phyloP scores from a whole-genome alignment of 1,140 invertebrate genomes.

The Drosophila repletoides region DNA sequence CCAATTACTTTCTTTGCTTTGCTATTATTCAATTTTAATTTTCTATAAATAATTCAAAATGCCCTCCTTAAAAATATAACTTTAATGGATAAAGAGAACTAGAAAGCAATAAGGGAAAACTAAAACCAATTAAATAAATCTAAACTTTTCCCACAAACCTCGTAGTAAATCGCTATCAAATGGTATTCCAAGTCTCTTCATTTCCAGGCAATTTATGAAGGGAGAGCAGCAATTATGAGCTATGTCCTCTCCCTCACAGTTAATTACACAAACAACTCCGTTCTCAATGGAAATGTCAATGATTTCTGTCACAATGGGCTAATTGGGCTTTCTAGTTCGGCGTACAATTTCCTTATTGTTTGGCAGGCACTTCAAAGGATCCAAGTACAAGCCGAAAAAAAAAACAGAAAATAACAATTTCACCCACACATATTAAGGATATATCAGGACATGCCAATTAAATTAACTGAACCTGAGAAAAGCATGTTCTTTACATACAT shows the following conservation, averaged over 20 bases:
- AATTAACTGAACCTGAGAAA: slow-evolving; percentile 50
- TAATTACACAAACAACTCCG: slow-evolving; percentile 18
- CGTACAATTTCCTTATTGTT: neutral
- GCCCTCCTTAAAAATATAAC: no score
- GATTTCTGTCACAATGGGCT: slow-evolving; percentile 5
- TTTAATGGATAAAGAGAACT: no score
- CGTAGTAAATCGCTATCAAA: neutral
- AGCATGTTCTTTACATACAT: neutral
- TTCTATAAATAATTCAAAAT: no score
- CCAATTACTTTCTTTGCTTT: no score
- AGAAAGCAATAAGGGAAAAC: no score
- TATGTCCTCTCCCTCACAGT: neutral
- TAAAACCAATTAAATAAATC: no score
- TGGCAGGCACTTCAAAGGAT: slow-evolving; percentile 2
- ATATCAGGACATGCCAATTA: slow-evolving; percentile 51
- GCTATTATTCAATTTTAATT: no score
- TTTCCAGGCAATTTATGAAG: neutral
- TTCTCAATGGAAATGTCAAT: neutral
- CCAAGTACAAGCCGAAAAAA: neutral
- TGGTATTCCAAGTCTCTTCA: no score
- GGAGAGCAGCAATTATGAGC: neutral
- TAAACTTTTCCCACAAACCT: no score
- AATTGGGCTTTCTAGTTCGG: slow-evolving; percentile 14
- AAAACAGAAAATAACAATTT: neutral
- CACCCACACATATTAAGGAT: neutral